A percentile compares a stretch with the other conserved stretches of the same genome.
Conservation (phyloP, 2,888 invertebrate genomes). For the Tinea trinotella region DNA sequence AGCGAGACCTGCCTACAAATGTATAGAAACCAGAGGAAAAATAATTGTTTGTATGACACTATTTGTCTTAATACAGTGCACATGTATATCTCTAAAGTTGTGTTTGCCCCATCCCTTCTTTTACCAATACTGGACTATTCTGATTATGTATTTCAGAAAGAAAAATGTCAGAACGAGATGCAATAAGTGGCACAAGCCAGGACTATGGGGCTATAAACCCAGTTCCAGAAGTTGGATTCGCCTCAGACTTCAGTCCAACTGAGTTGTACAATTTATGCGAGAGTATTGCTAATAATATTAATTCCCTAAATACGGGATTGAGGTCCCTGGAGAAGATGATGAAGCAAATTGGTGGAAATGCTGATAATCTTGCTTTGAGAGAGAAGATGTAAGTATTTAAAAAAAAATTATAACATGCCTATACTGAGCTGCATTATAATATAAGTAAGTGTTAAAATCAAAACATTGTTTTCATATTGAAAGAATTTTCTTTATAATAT, state of each 20-base stretch:
- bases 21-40: too few relatives aligned
- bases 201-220: slow-evolving; percentile 62
- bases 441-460: background rate
- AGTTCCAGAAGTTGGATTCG: slow-evolving; percentile 79
- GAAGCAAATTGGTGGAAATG: slow-evolving; percentile 81
- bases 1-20: too few relatives aligned
- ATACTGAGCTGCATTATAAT: background rate
- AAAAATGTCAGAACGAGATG: slow-evolving; percentile 55
- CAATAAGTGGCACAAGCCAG: slow-evolving; percentile 49
- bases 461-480: background rate
- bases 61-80: too few relatives aligned
- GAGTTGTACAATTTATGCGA: slow-evolving; percentile 86
- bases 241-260: slow-evolving; percentile 78
- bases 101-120: too few relatives aligned
- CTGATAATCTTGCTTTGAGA: slow-evolving; percentile 75
- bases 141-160: slow-evolving; percentile 5
- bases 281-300: slow-evolving; percentile 85
- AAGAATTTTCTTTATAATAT: too few relatives aligned
- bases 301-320: slow-evolving; percentile 81
- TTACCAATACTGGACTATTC: too few relatives aligned
- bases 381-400: slow-evolving; percentile 51
- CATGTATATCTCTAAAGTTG: too few relatives aligned
- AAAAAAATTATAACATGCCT: too few relatives aligned
- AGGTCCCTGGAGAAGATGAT: slow-evolving; percentile 80
- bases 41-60: too few relatives aligned